Percentiles rank a stretch among this genome's conserved stretches.
Conservation (phyloP, 2,797 vertebrate species). For the Coranthus polyacanthus region DNA sequence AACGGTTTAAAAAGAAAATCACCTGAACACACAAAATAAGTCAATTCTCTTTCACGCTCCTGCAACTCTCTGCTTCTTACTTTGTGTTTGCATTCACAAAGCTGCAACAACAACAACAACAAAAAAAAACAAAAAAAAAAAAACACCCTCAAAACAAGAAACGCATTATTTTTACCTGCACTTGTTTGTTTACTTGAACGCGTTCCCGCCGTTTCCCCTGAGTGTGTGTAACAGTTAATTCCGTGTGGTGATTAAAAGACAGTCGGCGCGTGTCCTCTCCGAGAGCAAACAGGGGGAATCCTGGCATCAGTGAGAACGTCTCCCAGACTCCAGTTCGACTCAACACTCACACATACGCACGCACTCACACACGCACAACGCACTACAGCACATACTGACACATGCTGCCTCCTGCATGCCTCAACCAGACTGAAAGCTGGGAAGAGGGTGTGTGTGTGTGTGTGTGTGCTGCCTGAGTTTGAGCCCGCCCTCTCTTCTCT, state of each 20-base stretch:
- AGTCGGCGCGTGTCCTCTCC: constrained; percentile 47
- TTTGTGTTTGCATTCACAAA: constrained; percentile 13
- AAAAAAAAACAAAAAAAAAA: too few species aligned
- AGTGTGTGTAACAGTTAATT: constrained; percentile 48
- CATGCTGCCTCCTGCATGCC: constrained; percentile 71
- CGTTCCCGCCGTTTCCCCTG: constrained; percentile 32
- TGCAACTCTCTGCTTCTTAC: neutral
- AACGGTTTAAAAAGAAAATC: neutral
- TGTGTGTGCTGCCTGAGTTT: constrained; percentile 48
- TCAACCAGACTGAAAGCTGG: constrained; percentile 72
- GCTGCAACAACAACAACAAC: too few species aligned
- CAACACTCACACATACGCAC: constrained; percentile 25
- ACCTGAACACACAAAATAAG: constrained; percentile 9
- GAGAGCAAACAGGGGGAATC: constrained; percentile 60
- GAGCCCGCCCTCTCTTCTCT: constrained; percentile 69
- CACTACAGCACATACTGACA: constrained; percentile 56
- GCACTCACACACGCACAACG: constrained; percentile 29
- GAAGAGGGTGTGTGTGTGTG: constrained; percentile 62
- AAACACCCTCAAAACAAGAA: constrained; percentile 16
- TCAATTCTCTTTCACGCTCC: neutral
- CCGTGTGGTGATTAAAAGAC: constrained; percentile 54
- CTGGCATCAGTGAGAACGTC: constrained; percentile 59
- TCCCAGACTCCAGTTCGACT: constrained; percentile 49
- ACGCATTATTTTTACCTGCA: constrained; percentile 62
- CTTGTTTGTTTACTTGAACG: constrained; percentile 19